A percentile compares a stretch with the other conserved stretches of the same genome.
phyloP scores from a whole-genome alignment of 2,888 invertebrate species.

The Cryptus viduatorius region DNA sequence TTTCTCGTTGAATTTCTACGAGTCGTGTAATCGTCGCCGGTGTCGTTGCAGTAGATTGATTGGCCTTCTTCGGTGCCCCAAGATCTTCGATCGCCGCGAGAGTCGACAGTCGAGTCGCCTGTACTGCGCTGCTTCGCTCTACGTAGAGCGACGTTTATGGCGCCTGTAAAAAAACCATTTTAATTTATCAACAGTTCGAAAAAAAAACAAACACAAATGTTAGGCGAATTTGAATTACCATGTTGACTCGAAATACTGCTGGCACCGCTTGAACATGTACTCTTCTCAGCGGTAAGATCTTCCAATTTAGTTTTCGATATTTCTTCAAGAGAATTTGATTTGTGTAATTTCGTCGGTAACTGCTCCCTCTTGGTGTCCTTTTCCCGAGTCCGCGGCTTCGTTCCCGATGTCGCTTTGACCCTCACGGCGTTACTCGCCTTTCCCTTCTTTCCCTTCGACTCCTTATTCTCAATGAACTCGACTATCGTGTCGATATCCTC shows the following conservation, averaged over 20 bases:
- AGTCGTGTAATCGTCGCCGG: conserved; percentile 81
- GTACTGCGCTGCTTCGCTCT: conserved; percentile 82
- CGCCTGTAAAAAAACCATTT: conserved; percentile 68
- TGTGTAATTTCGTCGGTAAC: conserved; percentile 86
- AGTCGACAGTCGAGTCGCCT: conserved; percentile 81
- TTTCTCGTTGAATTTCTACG: conserved; percentile 81
- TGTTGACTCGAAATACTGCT: conserved; percentile 83
- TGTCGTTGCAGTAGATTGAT: conserved; percentile 85
- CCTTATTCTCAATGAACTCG: conserved; percentile 91
- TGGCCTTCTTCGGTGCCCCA: conserved; percentile 89
- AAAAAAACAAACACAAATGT: not conserved
- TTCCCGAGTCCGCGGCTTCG: conserved; percentile 83
- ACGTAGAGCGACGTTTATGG: conserved; percentile 79
- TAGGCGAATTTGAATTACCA: conserved; percentile 72
- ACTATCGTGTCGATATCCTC: conserved; percentile 92
- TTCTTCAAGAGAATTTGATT: conserved; percentile 93
- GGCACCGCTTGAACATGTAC: conserved; percentile 80
- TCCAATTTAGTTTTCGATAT: conserved; percentile 91
- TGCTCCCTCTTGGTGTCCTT: conserved; percentile 84
- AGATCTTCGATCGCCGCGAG: conserved; percentile 86
- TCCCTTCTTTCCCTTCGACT: conserved; percentile 82
- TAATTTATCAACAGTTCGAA: conserved; percentile 7
- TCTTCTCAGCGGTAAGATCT: conserved; percentile 88
- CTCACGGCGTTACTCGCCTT: conserved; percentile 80
- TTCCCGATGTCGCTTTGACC: conserved; percentile 82